Base-by-base conservation (phyloP, 2,888 invertebrate genomes). In the Chouioia cunea region DNA sequence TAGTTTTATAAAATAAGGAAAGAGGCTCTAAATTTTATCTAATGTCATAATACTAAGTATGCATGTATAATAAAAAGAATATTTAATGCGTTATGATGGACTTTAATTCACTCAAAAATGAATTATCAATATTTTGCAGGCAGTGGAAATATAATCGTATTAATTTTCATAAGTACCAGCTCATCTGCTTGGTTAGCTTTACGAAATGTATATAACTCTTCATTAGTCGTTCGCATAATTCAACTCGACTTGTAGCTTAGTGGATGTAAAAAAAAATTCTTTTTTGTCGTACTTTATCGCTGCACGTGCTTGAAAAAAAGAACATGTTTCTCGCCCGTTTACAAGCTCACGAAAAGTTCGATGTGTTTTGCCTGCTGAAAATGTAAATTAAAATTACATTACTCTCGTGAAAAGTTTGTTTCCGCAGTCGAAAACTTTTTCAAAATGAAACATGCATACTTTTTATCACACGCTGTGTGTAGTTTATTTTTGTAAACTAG, bases 341-440 rank as follows among this genome's bases (percentile, higher is more conserved):
- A 18, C 14, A 43, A 43, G 44, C 15, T 4, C 22, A 16, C 12
- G 44, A 23, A 53, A 63, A 63, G 53, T 52, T 53, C 43, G 22
- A 63, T 53, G 53, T 44, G 53, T n/a, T 53, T 53, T 22, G 44
- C 22, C 22, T 63, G 20, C 63, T 52, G 44, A 53, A 63, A 63
- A 63, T 63, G 63, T 46, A 63, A 63, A 63, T 63, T 53, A 53
- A 44, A 63, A 63, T 52, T 8, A 22, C 53, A 22, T 44, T 63
- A 23, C n/a, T 10, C 62, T 8, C 10, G 16, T 2, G 23, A 60
- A 48, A 60, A 23, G 20, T 48, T 16, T 20, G 46, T n/a, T 46
- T 58, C n/a, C n/a, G 46, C 36, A 50, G 16, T 16, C 18, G 18
- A 36, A 52, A 62, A 52, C 27, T 23, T 62, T 62, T 36, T 14